phyloP scores from a whole-genome alignment of 2,888 invertebrate genomes.

The Tethea ocularis region DNA sequence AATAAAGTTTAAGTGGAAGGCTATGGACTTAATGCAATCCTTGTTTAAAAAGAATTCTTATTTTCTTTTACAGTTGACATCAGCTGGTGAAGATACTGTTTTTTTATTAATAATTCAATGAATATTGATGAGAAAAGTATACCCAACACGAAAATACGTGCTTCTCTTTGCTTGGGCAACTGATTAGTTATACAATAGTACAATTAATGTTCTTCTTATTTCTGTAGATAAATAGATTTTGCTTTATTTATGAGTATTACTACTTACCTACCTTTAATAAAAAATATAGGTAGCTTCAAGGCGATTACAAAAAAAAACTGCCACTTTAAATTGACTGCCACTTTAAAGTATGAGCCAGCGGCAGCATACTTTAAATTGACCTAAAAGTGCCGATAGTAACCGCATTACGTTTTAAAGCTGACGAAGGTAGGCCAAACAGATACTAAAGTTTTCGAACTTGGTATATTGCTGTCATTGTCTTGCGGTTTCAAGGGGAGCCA shows the following conservation, averaged over 20 bases:
- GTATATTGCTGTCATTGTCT: slow-evolving; percentile 68
- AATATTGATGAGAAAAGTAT: not conserved
- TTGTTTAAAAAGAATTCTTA: not conserved
- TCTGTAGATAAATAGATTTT: not conserved
- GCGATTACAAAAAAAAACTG: not conserved
- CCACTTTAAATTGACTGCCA: not conserved
- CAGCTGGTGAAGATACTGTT: not conserved
- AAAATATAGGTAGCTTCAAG: too few relatives aligned
- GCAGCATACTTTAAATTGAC: not conserved
- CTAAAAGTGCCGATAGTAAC: slow-evolving; percentile 27
- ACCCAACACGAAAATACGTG: not conserved
- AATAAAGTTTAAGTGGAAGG: too few relatives aligned
- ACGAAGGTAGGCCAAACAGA: slow-evolving; percentile 50
- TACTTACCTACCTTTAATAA: too few relatives aligned
- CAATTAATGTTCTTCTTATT: not conserved
- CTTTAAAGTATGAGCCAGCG: not conserved
- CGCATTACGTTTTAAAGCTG: slow-evolving; percentile 50
- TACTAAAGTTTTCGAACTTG: slow-evolving; percentile 62
- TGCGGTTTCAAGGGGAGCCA: slow-evolving; percentile 45
- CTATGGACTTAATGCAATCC: not conserved
- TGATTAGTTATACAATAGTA: not conserved
- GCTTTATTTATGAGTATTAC: not conserved
- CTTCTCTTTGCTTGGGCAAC: not conserved
- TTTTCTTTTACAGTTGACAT: not conserved
- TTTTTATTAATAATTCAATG: not conserved